These are phyloP conservation scores for Microdon myrmicae DNA, from an alignment of 2,888 invertebrate species.

Conservation along the genomic window DNA sequence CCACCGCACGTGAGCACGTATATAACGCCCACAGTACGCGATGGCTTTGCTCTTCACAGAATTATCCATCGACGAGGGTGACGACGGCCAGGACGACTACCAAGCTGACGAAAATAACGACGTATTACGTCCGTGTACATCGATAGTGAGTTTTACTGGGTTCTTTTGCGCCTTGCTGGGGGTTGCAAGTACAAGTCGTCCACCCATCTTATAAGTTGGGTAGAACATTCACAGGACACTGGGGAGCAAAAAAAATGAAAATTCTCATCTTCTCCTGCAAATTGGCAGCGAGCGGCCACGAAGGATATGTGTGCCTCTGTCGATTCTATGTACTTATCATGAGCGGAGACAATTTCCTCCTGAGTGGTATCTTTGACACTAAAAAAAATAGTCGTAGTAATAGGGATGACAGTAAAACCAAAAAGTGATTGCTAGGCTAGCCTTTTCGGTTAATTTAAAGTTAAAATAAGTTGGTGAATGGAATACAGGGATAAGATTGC, in stretches of 20 bases:
- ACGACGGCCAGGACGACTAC: not conserved
- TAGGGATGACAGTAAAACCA: no score
- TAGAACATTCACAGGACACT: no score
- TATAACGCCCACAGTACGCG: constrained; percentile 27
- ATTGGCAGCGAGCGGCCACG: not conserved
- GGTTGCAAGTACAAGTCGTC: constrained; percentile 32
- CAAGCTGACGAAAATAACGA: not conserved
- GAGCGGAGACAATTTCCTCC: no score
- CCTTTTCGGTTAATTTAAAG: no score
- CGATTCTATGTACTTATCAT: constrained; percentile 4
- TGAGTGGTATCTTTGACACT: no score
- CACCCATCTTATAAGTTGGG: constrained; percentile 13
- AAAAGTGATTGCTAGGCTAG: no score
- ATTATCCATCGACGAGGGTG: not conserved
- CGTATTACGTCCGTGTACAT: constrained; percentile 15
- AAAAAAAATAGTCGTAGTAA: no score
- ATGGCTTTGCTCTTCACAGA: constrained; percentile 23
- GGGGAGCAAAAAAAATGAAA: not conserved
- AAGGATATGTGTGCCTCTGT: not conserved
- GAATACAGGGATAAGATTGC: no score
- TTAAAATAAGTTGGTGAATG: no score
- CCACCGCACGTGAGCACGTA: constrained; percentile 16
- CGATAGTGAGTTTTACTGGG: constrained; percentile 23
- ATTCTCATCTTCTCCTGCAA: not conserved
- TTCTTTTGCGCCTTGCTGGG: constrained; percentile 36